These are phyloP conservation scores for Heterodera carotae DNA, from an alignment of 1,140 invertebrate genomes.

Conservation along the genomic window DNA sequence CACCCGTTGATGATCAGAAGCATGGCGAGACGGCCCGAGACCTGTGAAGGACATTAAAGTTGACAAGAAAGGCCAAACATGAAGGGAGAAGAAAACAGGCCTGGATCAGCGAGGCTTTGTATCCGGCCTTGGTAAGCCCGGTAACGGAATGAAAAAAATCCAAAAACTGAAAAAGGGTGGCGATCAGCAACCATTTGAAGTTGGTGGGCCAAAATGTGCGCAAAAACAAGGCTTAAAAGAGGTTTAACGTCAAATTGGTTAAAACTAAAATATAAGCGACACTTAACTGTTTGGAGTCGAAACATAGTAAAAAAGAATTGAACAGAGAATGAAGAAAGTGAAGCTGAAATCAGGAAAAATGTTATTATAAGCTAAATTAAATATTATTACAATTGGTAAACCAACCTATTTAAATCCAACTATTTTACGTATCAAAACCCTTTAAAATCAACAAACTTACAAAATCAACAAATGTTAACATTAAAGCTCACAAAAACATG, in stretches of 20 bases:
- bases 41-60: constrained; percentile 1
- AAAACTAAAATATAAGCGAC: background rate
- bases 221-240: background rate
- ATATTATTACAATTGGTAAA: too few species aligned
- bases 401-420: too few species aligned
- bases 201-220: background rate
- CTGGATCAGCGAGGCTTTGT: constrained; percentile 22
- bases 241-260: background rate
- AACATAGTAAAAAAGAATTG: constrained; percentile 1
- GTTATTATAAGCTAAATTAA: too few species aligned
- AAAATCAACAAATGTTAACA: too few species aligned
- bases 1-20: constrained; percentile 30
- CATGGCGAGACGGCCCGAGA: constrained; percentile 27
- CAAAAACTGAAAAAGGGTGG: constrained; percentile 13
- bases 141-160: constrained; percentile 28
- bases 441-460: too few species aligned
- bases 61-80: background rate
- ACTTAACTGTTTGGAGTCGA: background rate
- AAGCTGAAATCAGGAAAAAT: background rate
- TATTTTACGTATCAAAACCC: too few species aligned
- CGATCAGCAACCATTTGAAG: background rate
- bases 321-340: constrained; percentile 21
- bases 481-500: constrained; percentile 28
- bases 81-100: background rate
- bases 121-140: constrained; percentile 35